These are phyloP conservation scores for Pterostichus niger DNA, from an alignment of 2,888 invertebrate species.

Conservation along the genomic window DNA sequence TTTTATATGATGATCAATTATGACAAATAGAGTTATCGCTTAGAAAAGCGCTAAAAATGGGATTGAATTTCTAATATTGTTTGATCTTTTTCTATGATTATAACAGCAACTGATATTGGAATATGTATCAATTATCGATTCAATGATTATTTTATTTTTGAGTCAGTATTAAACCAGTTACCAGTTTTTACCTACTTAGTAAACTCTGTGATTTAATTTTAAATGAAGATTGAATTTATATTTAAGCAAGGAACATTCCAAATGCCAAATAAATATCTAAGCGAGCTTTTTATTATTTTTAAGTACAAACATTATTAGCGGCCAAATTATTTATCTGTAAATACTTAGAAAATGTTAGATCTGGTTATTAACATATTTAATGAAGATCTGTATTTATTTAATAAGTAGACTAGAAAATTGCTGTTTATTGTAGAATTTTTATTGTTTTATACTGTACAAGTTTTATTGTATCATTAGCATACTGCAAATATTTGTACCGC, in stretches of 20 bases:
- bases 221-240: background rate
- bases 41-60: constrained; percentile 70
- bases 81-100: background rate
- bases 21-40: constrained; percentile 72
- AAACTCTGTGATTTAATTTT: constrained; percentile 48
- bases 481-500: constrained; percentile 5
- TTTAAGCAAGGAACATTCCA: constrained; percentile 42
- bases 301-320: constrained; percentile 35
- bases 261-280: constrained; percentile 51
- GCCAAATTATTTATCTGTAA: constrained; percentile 29
- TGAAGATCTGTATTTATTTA: background rate
- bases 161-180: constrained; percentile 29
- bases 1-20: constrained; percentile 72
- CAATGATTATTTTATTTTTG: background rate
- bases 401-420: background rate
- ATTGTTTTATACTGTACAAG: constrained; percentile 3
- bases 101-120: background rate
- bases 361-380: background rate
- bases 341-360: constrained; percentile 28
- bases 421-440: constrained; percentile 3
- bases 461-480: constrained; percentile 1
- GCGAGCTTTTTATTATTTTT: constrained; percentile 23
- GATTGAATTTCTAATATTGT: constrained; percentile 61
- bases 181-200: constrained; percentile 1
- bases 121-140: background rate